Percentiles rank a stretch among this genome's conserved stretches.
phyloP scores from a whole-genome alignment of 1,140 invertebrate genomes.

The Papilio dardanus region DNA sequence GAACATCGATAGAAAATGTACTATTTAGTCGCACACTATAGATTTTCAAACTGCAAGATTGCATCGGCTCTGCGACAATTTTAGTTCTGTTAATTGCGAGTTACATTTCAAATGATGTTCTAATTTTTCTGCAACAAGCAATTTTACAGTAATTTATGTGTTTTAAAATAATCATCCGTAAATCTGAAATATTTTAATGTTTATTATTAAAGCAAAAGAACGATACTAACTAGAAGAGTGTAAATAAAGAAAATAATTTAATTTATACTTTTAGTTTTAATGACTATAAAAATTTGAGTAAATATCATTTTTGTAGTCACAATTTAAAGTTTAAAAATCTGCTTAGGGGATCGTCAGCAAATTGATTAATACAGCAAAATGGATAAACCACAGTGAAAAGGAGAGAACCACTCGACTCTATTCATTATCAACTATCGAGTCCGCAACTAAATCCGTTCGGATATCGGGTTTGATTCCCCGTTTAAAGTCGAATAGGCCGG shows the following conservation, averaged over 20 bases:
- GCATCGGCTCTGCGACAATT: slow-evolving; percentile 18
- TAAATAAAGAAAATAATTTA: too few species aligned
- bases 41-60: slow-evolving; percentile 38
- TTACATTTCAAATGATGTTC: slow-evolving; percentile 9
- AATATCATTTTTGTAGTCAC: too few species aligned
- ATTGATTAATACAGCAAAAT: slow-evolving; percentile 49
- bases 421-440: slow-evolving; percentile 70
- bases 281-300: too few species aligned
- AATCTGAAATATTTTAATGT: too few species aligned
- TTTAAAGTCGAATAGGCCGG: slow-evolving; percentile 80
- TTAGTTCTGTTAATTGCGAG: slow-evolving; percentile 17
- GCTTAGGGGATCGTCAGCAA: slow-evolving; percentile 17
- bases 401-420: slow-evolving; percentile 58
- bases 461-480: slow-evolving; percentile 78
- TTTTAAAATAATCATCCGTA: background rate
- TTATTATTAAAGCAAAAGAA: background rate
- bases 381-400: slow-evolving; percentile 57
- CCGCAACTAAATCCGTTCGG: slow-evolving; percentile 75
- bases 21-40: slow-evolving; percentile 30
- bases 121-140: background rate
- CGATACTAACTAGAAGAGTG: too few species aligned
- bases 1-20: slow-evolving; percentile 37
- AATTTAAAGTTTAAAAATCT: background rate
- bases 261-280: too few species aligned
- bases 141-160: background rate